phyloP scores from a whole-genome alignment of 2,113 vertebrate genomes.

The Agapornis roseicollis region DNA sequence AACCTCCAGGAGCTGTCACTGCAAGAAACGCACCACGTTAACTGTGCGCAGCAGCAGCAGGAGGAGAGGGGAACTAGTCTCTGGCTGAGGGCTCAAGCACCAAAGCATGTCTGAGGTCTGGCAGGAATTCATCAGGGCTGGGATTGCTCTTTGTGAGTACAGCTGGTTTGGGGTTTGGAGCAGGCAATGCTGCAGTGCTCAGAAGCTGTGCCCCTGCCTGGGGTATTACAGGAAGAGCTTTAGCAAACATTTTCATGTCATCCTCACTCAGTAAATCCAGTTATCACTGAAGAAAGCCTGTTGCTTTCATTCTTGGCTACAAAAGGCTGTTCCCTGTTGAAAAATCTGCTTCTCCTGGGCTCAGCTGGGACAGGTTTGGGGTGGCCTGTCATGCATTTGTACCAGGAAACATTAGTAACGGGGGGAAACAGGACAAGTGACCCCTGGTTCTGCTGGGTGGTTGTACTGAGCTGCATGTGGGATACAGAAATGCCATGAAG shows the following conservation, averaged over 20 bases:
- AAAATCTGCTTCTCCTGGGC: neutral
- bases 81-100: fast-evolving
- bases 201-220: neutral
- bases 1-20: fast-evolving
- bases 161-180: neutral
- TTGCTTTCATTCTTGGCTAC: neutral
- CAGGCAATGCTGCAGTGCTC: neutral
- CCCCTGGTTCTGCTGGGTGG: neutral
- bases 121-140: neutral
- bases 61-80: neutral
- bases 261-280: neutral
- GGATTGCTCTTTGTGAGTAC: neutral
- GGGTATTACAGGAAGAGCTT: neutral
- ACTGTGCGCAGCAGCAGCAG: neutral
- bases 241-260: conserved; percentile 1
- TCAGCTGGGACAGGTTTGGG: neutral
- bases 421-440: neutral
- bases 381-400: fast-evolving
- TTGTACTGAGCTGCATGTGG: neutral
- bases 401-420: neutral
- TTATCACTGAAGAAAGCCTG: neutral
- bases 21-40: fast-evolving
- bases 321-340: neutral
- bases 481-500: neutral
- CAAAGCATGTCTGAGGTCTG: neutral